Evolutionary conservation across 2,113 vertebrate genomes (phyloP), one percentile per base, ranked within the genome.

Genomic region (Xenopus tropicalis): DNA sequence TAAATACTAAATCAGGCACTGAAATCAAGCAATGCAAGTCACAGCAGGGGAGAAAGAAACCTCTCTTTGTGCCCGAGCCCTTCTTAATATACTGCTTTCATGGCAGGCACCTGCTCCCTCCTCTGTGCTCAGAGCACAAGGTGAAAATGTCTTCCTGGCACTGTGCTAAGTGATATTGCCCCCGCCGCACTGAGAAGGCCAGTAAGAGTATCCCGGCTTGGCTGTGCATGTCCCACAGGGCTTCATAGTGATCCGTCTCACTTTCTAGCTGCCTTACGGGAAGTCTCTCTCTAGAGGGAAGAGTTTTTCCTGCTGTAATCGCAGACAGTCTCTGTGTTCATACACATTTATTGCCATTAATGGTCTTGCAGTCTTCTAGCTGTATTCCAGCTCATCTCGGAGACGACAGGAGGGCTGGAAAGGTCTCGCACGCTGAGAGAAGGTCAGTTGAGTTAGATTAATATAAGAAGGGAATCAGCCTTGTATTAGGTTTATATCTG

Each of bases 251-350:
- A 67, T 70, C 52, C 20, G 23, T 80, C 79, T 82, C 51, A 78
- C 71, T 78, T 71, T 76, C 80, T 21, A 12, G 79, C 71, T 66
- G 61, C 24, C 78, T 77, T 81, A 80, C 72, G 62, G 72, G 78
- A 79, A 82, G 62, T 75, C 74, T 74, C 79, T 74, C 74, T 14
- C 42, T 82, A 78, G 80, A 69, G 69, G 46, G 23, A 61, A 74
- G 57, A 42, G 22, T 76, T 70, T 75, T 69, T 74, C 56, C 61
- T 78, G n/a, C n/a, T n/a, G 76, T 69, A 72, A 20, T 70, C 9
- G 52, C 63, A 78, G 79, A 76, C 73, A 69, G 73, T 76, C 73
- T 76, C 73, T 69, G 46, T 3, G 57, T 19, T 42, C 78, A 79
- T 68, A 46, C 79, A 75, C 63, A 16, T 57, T 72, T 73, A 72